Evolutionary conservation across 1,140 invertebrate genomes (phyloP).

Genomic region (Acromyrmex echinatior): DNA sequence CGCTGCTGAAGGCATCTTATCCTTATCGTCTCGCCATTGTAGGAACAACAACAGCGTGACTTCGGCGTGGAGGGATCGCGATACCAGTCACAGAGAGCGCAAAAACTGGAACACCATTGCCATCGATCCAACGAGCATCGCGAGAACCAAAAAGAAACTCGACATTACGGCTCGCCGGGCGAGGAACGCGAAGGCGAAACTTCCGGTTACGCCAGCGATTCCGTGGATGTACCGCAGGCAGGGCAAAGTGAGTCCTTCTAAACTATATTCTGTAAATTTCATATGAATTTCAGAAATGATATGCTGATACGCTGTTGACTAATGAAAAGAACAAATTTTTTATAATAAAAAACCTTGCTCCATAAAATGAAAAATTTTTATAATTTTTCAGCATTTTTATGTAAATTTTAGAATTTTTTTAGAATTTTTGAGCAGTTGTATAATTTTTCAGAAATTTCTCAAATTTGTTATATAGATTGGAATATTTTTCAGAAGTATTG

Average conservation of each 20-base stretch:
- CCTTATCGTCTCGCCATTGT: conserved; percentile 7
- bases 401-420: too few species aligned
- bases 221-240: conserved; percentile 82
- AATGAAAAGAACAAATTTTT: neutral
- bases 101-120: conserved; percentile 51
- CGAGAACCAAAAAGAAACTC: conserved; percentile 49
- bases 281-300: neutral
- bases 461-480: too few species aligned
- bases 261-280: neutral
- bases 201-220: conserved; percentile 91
- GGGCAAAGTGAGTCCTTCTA: conserved; percentile 38
- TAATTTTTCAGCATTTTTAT: too few species aligned
- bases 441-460: too few species aligned
- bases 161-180: conserved; percentile 66
- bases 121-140: conserved; percentile 63
- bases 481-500: too few species aligned
- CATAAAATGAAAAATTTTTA: too few species aligned
- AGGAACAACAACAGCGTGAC: conserved; percentile 75
- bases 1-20: conserved; percentile 1
- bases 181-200: conserved; percentile 90
- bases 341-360: neutral
- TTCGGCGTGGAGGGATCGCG: conserved; percentile 75
- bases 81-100: conserved; percentile 71
- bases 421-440: too few species aligned
- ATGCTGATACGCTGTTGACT: neutral